Base-by-base conservation (phyloP, 2,888 invertebrate genomes). In the Zelleria hepariella region DNA sequence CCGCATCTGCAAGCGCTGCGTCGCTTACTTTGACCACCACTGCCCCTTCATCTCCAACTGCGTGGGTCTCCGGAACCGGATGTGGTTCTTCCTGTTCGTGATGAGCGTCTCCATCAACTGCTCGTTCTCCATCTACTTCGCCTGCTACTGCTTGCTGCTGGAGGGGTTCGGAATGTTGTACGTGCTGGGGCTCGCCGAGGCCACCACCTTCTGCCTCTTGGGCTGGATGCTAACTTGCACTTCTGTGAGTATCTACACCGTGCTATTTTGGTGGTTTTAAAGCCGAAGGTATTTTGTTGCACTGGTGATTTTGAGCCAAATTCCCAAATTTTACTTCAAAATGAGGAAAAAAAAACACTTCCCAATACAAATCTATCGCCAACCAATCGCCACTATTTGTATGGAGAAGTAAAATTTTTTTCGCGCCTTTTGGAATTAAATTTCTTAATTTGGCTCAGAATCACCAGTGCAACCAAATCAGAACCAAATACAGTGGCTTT, bases 1-100 rank as follows among this genome's bases (percentile, higher is more conserved):
- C 71, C 92, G 96, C 57, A 93, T 96, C 59, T 98, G 97, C 84
- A 96, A 97, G 75, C 92, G 96, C 60, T 96, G 96, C 73, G 95
- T 96, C 2, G 93, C 93, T 0, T 96, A 96, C 77, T 97, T 97
- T 73, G 97, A 98, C 77, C 97, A 98, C 81, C 97, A 98, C 77
- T 98, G 98, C 76, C 97, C 97, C 0, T 98, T 97, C 76, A 96
- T 98, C 68, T 96, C 97, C 82, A 98, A 98, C 78, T 98, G 98
- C 78, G 96, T 98, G 20, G 98, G 98, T 1, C 89, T 97, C 48
- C 92, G 94, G 62, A 98, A 98, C 83, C 92, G 97, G 71, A 95
- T 96, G 90, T 97, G 97, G 96, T 97, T 97, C 87, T 95, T 96
- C 77, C 82, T 96, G 59, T 97, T 97, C 77, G 95, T 96, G 1